Conservation (phyloP, 1,140 invertebrate genomes). For the Dermatophagoides farinae region DNA sequence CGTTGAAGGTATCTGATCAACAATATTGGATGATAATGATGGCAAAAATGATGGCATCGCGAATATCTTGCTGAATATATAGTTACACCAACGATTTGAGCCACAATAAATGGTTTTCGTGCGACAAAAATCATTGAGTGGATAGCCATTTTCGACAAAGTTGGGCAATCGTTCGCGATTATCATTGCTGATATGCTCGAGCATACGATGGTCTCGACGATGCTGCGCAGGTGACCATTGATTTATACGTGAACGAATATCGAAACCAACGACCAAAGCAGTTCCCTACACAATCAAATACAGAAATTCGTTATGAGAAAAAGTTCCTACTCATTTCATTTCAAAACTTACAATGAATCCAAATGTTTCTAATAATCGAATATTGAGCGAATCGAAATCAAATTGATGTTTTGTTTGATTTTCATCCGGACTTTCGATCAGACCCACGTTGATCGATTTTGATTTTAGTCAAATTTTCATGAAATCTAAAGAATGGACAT, state of each 20-base stretch:
- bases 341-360: conserved; percentile 7
- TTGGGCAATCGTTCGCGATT: background rate
- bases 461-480: too few species aligned
- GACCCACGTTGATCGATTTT: too few species aligned
- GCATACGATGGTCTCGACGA: background rate
- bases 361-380: conserved; percentile 2
- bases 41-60: background rate
- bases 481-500: too few species aligned
- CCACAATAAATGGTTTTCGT: background rate
- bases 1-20: background rate
- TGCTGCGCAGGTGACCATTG: background rate
- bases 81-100: background rate
- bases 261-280: background rate
- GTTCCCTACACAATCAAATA: conserved; percentile 2
- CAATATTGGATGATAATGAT: background rate
- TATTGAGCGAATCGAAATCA: background rate
- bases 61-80: background rate
- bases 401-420: background rate
- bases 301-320: background rate
- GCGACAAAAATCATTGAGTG: background rate
- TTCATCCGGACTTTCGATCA: too few species aligned
- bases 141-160: background rate
- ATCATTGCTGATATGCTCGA: background rate
- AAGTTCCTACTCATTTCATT: background rate
- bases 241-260: background rate